Evolutionary conservation across 2,888 invertebrate species (phyloP).

Genomic region (Opisthograptis luteolata): DNA sequence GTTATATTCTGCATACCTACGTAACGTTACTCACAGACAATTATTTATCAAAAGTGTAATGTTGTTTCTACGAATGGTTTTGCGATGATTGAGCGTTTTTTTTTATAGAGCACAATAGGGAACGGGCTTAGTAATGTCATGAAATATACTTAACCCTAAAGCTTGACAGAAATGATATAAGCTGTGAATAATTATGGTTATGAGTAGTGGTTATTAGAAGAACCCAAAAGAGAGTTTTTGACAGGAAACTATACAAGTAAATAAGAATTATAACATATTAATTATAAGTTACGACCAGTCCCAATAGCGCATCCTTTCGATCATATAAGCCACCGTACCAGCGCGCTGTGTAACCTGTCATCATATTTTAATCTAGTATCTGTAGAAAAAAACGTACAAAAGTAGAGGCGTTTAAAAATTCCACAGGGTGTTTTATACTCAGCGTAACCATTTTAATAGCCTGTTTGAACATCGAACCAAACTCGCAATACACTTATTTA

Average conservation of each 20-base stretch:
- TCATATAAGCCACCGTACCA: slow-evolving; percentile 23
- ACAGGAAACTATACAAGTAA: background rate
- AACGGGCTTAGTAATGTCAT: too few relatives aligned
- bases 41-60: too few relatives aligned
- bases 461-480: slow-evolving; percentile 1
- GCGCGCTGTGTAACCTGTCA: slow-evolving; percentile 20
- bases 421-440: slow-evolving; percentile 7
- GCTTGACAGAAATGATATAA: too few relatives aligned
- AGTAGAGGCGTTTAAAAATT: slow-evolving; percentile 12
- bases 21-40: too few relatives aligned
- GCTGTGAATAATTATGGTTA: too few relatives aligned
- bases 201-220: too few relatives aligned
- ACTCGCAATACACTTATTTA: slow-evolving; percentile 5
- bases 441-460: background rate
- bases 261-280: slow-evolving; percentile 3
- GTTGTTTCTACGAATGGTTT: slow-evolving; percentile 2
- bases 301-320: slow-evolving; percentile 10
- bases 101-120: background rate
- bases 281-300: slow-evolving; percentile 22
- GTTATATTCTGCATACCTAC: slow-evolving; percentile 15
- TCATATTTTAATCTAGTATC: slow-evolving; percentile 24
- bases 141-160: too few relatives aligned
- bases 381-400: slow-evolving; percentile 4
- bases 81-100: background rate
- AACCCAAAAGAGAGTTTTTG: background rate